phyloP scores from a whole-genome alignment of 2,113 vertebrate species.

The Phoenicopterus ruber region DNA sequence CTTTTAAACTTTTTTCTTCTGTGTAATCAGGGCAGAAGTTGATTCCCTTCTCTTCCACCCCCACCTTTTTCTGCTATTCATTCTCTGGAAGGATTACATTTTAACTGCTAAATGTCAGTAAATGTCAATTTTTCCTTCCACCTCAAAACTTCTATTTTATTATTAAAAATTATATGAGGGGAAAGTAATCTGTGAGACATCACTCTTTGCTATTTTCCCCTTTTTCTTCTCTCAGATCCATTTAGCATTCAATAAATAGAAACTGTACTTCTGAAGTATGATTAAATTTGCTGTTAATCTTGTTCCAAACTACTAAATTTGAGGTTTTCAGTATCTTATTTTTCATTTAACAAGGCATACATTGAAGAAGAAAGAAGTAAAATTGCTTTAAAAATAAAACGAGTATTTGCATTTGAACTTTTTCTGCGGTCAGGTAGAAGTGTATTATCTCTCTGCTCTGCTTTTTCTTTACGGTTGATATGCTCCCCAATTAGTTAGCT shows the following conservation, averaged over 20 bases:
- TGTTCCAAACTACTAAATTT: not conserved
- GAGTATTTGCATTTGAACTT: not conserved
- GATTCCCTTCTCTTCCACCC: constrained; percentile 11
- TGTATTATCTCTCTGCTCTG: not conserved
- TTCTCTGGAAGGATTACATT: constrained; percentile 41
- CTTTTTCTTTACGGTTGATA: not conserved
- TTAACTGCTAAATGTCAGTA: constrained; percentile 50
- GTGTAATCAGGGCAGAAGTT: constrained; percentile 31
- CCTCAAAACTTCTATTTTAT: not conserved
- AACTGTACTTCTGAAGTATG: not conserved
- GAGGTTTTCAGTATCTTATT: not conserved
- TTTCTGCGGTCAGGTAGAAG: not conserved
- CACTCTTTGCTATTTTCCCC: not conserved
- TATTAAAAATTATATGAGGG: not conserved
- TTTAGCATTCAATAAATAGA: not conserved
- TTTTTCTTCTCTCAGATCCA: not conserved
- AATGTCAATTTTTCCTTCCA: constrained; percentile 48
- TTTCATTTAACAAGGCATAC: not conserved
- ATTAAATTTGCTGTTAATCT: not conserved
- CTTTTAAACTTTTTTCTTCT: not conserved
- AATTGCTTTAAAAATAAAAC: not conserved
- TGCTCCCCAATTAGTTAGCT: not conserved
- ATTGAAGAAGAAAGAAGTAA: not conserved
- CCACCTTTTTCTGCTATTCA: constrained; percentile 5
- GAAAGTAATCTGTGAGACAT: not conserved